Base-by-base conservation (phyloP, 2,113 vertebrate species). In the Cebidichthys violaceus region DNA sequence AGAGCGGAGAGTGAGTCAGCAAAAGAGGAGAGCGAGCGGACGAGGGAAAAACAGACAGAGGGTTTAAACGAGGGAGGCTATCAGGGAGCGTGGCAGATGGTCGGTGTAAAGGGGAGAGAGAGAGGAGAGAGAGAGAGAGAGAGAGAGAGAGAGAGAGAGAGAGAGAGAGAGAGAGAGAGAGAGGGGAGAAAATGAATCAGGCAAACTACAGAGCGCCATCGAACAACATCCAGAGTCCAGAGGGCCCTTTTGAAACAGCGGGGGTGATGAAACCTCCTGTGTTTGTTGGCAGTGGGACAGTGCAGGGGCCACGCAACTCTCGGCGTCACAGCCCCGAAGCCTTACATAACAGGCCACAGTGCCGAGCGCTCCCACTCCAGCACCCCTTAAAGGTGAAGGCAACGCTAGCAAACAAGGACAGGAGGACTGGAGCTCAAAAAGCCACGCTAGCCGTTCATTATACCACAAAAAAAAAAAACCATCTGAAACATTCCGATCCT, bases 291-390 rank as follows among this genome's bases (percentile, higher is more conserved):
- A 69, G 75, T 2, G 65, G 77, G 79, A 84, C 81, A 86, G 79
- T 1, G 45, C 62, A 60, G 73, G 64, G 88, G 85, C 83, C 86
- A 77, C 39, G 71, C 80, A 81, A 80, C 75, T 60, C 80, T 9
- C 71, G 79, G 81, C 61, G 6, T 66, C 81, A 39, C 82, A 81
- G 89, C 90, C 85, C 90, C 85, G 88, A 70, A 18, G 18, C n/a
- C 75, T 93, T 93, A 89, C 81, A 71, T 93, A 93, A 93, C 77
- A 45, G 62, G 64, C 77, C 81, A 55, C 85, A 69, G 71, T 4
- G 64, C 86, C 70, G 33, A 85, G 33, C 18, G 77, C 85, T 77
- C 84, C 75, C 65, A 50, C 67, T 77, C 64, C 79, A 62, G 64
- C 71, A 27, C 61, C 50, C 60, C 73, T 77, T 72, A 75, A 88